Evolutionary conservation across 92 coral and sea anemone genomes (phyloP).

Genomic region (Porites cylindrica): DNA sequence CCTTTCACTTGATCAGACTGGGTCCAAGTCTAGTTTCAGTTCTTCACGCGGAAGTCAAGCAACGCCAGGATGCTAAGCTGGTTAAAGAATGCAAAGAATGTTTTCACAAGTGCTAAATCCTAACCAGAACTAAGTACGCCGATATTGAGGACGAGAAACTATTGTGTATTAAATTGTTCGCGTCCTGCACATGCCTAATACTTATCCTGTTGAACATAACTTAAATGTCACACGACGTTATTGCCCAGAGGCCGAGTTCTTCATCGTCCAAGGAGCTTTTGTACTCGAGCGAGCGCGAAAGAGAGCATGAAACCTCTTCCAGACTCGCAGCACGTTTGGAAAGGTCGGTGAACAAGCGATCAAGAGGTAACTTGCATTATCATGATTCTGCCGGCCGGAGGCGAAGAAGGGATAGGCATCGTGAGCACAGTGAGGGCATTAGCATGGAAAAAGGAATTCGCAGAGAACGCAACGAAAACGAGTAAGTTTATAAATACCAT

Average conservation of each 20-base stretch:
- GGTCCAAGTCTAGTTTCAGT: slow-evolving; percentile 29
- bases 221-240: slow-evolving; percentile 82
- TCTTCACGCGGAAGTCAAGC: slow-evolving; percentile 1
- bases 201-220: slow-evolving; percentile 36
- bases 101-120: slow-evolving; percentile 39
- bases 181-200: slow-evolving; percentile 51
- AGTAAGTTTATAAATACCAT: slow-evolving; percentile 2
- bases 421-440: slow-evolving; percentile 33
- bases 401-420: slow-evolving; percentile 50
- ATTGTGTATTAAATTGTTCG: slow-evolving; percentile 37
- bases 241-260: slow-evolving; percentile 73
- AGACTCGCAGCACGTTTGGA: slow-evolving; percentile 95
- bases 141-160: slow-evolving; percentile 24
- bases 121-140: not conserved
- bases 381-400: slow-evolving; percentile 69
- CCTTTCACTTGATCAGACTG: slow-evolving; percentile 9
- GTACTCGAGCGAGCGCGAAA: slow-evolving; percentile 79
- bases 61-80: slow-evolving; percentile 45
- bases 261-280: slow-evolving; percentile 78
- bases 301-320: slow-evolving; percentile 85
- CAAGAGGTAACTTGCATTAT: slow-evolving; percentile 76
- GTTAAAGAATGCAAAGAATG: slow-evolving; percentile 61
- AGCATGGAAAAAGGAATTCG: slow-evolving; percentile 54
- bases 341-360: slow-evolving; percentile 94
- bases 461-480: slow-evolving; percentile 28